Percentiles rank a stretch among this genome's conserved stretches.
phyloP scores from a whole-genome alignment of 2,797 vertebrate genomes.

The Rousettus madagascariensis region DNA sequence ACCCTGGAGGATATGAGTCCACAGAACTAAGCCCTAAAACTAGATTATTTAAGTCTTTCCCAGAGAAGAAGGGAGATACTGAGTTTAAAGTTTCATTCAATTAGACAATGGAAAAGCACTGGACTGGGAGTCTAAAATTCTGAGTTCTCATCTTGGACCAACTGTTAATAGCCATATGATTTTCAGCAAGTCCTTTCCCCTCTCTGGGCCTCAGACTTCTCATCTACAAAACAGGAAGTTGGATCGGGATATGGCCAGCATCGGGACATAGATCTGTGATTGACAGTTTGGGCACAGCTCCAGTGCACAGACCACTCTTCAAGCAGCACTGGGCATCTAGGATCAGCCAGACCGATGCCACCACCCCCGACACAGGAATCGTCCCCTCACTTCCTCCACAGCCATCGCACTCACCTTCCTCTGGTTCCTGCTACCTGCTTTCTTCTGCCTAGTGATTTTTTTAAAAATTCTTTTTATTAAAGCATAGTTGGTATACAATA shows the following conservation, averaged over 20 bases:
- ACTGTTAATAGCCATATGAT: neutral
- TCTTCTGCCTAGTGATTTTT: neutral
- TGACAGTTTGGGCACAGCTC: neutral
- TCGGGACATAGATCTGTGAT: neutral
- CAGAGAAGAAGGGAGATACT: neutral
- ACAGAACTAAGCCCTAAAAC: neutral
- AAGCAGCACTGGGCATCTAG: accelerated
- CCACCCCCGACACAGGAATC: too few species aligned
- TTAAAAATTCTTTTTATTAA: neutral
- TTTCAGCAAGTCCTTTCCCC: neutral
- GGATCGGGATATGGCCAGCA: neutral
- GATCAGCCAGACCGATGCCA: neutral
- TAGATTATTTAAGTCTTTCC: neutral
- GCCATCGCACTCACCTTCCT: neutral
- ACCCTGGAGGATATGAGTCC: neutral
- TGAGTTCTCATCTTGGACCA: neutral
- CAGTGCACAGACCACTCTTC: too few species aligned
- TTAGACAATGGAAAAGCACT: neutral
- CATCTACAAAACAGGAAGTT: neutral
- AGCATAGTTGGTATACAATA: neutral
- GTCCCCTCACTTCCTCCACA: neutral
- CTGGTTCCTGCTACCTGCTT: neutral
- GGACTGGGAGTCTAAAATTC: neutral
- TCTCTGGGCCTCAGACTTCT: neutral
- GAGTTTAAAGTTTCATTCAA: slow-evolving; percentile 17